Evolutionary conservation across 2,797 vertebrate species (phyloP).

Genomic region (Thamnophis elegans): DNA sequence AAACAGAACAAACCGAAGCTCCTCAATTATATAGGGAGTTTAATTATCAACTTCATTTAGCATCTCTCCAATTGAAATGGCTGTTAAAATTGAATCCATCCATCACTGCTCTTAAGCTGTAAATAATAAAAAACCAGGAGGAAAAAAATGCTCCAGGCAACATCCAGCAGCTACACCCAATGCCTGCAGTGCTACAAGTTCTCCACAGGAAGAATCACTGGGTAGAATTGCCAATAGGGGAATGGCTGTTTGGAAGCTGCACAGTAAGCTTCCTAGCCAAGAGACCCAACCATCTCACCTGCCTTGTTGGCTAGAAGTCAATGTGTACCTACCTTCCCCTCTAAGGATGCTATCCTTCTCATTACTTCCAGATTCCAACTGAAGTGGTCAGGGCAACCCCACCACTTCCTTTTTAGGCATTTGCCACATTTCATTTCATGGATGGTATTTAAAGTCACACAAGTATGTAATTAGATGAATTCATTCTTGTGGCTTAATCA

Average conservation of each 20-base stretch:
- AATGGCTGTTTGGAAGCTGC: background rate
- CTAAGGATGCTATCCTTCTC: background rate
- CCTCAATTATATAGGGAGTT: background rate
- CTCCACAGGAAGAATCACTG: background rate
- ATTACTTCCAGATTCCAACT: background rate
- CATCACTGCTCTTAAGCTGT: background rate
- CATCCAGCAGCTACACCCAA: background rate
- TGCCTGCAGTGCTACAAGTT: background rate
- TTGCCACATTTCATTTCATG: background rate
- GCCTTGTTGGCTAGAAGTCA: background rate
- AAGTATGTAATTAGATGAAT: background rate
- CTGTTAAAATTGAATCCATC: background rate
- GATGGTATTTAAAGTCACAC: background rate
- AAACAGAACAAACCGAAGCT: background rate
- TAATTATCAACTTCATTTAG: background rate
- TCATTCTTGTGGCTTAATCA: background rate
- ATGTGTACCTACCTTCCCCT: background rate
- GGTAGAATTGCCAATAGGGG: background rate
- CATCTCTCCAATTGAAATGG: background rate
- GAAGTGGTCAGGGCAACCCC: background rate
- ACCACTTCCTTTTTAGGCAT: background rate
- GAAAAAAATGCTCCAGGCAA: background rate
- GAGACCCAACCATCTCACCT: background rate
- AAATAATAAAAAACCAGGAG: background rate
- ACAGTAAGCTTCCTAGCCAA: background rate